A percentile compares a stretch with the other conserved stretches of the same genome.
Evolutionary conservation across 2,797 vertebrate genomes (phyloP).

Genomic region (Danio kyathit): DNA sequence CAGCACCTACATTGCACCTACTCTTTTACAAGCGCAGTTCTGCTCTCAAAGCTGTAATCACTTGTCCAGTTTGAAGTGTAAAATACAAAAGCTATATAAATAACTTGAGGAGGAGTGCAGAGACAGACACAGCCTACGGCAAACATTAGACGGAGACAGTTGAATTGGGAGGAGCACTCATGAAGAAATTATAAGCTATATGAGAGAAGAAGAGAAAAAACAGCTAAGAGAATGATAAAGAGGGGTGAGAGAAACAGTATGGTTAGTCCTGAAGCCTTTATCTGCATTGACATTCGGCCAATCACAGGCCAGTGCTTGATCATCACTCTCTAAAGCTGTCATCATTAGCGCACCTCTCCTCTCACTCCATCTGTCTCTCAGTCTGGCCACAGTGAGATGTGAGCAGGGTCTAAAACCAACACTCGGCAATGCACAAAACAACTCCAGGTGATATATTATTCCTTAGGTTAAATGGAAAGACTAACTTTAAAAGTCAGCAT

Average conservation of each 20-base stretch:
- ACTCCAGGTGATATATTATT: not conserved
- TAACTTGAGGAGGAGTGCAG: not conserved
- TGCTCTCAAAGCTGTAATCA: not conserved
- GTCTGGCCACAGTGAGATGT: not conserved
- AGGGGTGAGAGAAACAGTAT: slow-evolving; percentile 20
- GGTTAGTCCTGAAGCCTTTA: not conserved
- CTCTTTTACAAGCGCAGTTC: not conserved
- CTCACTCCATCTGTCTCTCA: slow-evolving; percentile 43
- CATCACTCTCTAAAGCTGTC: not conserved
- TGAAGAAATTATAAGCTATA: slow-evolving; percentile 5
- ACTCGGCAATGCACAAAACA: not conserved
- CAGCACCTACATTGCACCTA: not conserved
- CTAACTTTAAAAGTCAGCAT: not conserved
- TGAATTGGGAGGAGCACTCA: not conserved
- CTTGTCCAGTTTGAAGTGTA: not conserved
- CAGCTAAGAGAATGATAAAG: slow-evolving; percentile 30
- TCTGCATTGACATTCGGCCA: slow-evolving; percentile 1
- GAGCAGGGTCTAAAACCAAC: not conserved
- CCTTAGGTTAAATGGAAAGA: not conserved
- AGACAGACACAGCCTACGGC: slow-evolving; percentile 13
- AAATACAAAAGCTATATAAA: not conserved
- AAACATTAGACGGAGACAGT: slow-evolving; percentile 10
- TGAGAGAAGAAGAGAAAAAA: slow-evolving; percentile 14
- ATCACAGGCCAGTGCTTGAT: slow-evolving; percentile 4
- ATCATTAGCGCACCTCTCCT: slow-evolving; percentile 60